phyloP scores from a whole-genome alignment of 2,888 invertebrate species.

The Nephrotoma appendiculata region DNA sequence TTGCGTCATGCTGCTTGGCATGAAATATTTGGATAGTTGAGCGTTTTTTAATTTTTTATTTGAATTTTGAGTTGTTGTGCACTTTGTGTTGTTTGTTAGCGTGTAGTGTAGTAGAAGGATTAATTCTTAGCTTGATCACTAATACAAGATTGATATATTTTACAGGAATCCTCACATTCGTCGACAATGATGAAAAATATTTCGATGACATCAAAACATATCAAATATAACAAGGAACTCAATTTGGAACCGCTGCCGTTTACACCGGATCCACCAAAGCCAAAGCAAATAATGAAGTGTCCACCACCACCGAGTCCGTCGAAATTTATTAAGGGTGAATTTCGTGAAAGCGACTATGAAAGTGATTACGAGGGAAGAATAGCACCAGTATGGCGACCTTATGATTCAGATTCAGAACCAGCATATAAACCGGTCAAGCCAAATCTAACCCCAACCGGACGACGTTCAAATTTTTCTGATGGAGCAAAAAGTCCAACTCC shows the following conservation, averaged over 20 bases:
- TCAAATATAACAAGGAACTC: slow-evolving; percentile 7
- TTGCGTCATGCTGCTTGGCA: background rate
- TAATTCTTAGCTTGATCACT: background rate
- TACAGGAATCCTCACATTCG: slow-evolving; percentile 17
- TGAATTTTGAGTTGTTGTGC: background rate
- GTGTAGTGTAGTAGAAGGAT: background rate
- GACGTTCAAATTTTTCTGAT: slow-evolving; percentile 31
- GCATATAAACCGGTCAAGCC: slow-evolving; percentile 42
- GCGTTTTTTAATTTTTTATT: background rate
- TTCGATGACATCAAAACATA: slow-evolving; percentile 27
- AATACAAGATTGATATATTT: background rate
- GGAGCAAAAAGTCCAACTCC: slow-evolving; percentile 38
- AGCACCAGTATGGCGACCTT: slow-evolving; percentile 43
- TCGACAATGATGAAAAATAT: slow-evolving; percentile 37
- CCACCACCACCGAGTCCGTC: slow-evolving; percentile 45
- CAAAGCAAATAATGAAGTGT: slow-evolving; percentile 25
- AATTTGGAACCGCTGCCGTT: slow-evolving; percentile 34
- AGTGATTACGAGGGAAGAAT: slow-evolving; percentile 53
- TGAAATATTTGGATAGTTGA: background rate
- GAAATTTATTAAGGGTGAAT: slow-evolving; percentile 49
- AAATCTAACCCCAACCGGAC: slow-evolving; percentile 36
- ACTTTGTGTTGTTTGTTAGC: background rate
- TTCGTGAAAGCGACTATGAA: slow-evolving; percentile 54
- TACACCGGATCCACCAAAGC: slow-evolving; percentile 28
- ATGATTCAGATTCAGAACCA: slow-evolving; percentile 37